A percentile compares a stretch with the other conserved stretches of the same genome.
Conservation (phyloP, 1,140 invertebrate species). For the Ruditapes philippinarum region DNA sequence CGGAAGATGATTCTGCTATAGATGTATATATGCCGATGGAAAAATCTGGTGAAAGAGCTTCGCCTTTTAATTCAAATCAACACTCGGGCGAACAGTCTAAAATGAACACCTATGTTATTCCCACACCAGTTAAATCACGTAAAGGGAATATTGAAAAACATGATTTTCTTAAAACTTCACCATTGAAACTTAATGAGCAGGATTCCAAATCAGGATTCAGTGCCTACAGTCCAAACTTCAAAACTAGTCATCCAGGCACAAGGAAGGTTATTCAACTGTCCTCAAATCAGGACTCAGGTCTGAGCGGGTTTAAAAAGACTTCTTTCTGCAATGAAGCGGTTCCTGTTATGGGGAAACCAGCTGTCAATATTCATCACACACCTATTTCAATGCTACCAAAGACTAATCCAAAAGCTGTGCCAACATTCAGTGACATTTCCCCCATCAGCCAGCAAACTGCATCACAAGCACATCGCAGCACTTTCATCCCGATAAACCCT, state of each 20-base stretch:
- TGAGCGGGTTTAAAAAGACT: not conserved
- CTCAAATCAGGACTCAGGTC: not conserved
- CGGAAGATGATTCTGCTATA: constrained; percentile 46
- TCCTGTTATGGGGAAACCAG: constrained; percentile 18
- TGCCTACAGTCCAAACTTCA: not conserved
- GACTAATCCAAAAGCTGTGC: constrained; percentile 59
- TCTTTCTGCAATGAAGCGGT: constrained; percentile 51
- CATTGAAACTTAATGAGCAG: not conserved
- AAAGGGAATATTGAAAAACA: constrained; percentile 34
- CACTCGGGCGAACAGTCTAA: constrained; percentile 16
- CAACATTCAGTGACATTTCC: constrained; percentile 64
- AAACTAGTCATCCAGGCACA: constrained; percentile 34
- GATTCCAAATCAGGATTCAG: not conserved
- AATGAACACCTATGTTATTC: constrained; percentile 59
- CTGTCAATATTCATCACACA: not conserved
- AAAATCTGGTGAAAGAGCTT: not conserved
- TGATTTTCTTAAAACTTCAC: constrained; percentile 48
- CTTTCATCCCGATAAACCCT: constrained; percentile 45
- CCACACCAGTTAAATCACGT: not conserved
- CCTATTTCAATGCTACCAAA: constrained; percentile 21
- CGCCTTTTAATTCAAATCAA: not conserved
- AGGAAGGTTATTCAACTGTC: constrained; percentile 31
- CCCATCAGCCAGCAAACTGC: constrained; percentile 43
- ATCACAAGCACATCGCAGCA: not conserved
- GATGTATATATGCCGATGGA: not conserved